phyloP scores from a whole-genome alignment of 2,888 invertebrate genomes.

The Lasioglossum marginatum region DNA sequence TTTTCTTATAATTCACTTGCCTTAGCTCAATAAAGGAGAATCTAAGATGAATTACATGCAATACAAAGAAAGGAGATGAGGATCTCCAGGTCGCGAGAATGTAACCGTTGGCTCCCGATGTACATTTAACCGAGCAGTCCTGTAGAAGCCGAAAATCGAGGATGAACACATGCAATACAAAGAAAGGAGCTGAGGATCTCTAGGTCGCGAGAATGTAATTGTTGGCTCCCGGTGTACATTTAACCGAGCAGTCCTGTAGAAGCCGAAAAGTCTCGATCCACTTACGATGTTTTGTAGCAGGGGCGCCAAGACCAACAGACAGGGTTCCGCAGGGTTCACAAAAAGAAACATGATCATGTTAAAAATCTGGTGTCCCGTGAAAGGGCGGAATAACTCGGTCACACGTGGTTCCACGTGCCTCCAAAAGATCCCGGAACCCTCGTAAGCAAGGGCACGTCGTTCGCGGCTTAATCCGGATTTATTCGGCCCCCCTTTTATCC shows the following conservation, averaged over 20 bases:
- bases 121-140: too few relatives aligned
- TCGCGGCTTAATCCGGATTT: slow-evolving; percentile 73
- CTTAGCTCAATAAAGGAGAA: too few relatives aligned
- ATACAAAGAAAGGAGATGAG: not conserved
- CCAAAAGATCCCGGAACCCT: slow-evolving; percentile 32
- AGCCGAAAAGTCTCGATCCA: not conserved
- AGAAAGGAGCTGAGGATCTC: too few relatives aligned
- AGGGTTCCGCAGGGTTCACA: not conserved
- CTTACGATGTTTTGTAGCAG: not conserved
- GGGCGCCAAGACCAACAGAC: not conserved
- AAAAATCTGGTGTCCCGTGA: not conserved
- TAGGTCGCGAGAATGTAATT: too few relatives aligned
- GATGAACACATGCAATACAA: too few relatives aligned
- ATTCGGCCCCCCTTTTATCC: slow-evolving; percentile 70
- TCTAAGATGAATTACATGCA: not conserved
- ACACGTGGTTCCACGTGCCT: slow-evolving; percentile 28
- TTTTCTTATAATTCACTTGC: not conserved
- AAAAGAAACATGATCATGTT: not conserved
- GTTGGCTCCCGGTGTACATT: too few relatives aligned
- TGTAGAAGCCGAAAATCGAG: too few relatives aligned
- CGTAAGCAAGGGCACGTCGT: slow-evolving; percentile 55
- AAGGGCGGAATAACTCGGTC: slow-evolving; percentile 1
- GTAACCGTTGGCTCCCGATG: too few relatives aligned
- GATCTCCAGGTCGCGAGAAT: not conserved
- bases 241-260: too few relatives aligned